Percentiles rank a stretch among this genome's conserved stretches.
These are phyloP conservation scores for Drosophila repletoides DNA, from an alignment of 1,140 invertebrate genomes.

Conservation along the genomic window DNA sequence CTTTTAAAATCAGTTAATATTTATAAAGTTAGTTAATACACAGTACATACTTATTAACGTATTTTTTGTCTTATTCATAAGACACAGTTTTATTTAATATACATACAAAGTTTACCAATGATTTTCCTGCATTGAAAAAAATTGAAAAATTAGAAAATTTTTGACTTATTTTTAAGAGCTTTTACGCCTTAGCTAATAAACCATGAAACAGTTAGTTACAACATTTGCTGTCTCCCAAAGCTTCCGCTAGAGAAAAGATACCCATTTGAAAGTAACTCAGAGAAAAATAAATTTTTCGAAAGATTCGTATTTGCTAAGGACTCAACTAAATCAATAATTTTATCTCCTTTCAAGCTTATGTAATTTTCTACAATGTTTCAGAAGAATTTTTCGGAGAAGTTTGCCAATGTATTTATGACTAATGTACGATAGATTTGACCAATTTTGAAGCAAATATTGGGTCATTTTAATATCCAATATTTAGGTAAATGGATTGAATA, in stretches of 20 bases:
- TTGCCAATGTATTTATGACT: too few relatives aligned
- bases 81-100: not conserved
- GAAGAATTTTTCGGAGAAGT: too few relatives aligned
- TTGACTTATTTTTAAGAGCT: conserved; percentile 5
- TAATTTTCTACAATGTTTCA: too few relatives aligned
- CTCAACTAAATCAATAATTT: too few relatives aligned
- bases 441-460: not conserved
- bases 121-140: conserved; percentile 5
- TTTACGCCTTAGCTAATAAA: conserved; percentile 15
- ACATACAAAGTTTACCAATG: not conserved
- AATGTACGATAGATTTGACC: too few relatives aligned
- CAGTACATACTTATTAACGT: conserved; percentile 5
- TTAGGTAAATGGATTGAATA: too few relatives aligned
- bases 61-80: conserved; percentile 13
- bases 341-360: too few relatives aligned
- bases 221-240: not conserved
- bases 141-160: conserved; percentile 4
- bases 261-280: not conserved
- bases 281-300: too few relatives aligned
- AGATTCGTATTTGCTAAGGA: too few relatives aligned
- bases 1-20: not conserved
- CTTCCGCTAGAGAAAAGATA: not conserved
- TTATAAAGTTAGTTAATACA: conserved; percentile 25
- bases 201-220: not conserved
- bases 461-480: too few relatives aligned